Evolutionary conservation across 2,888 invertebrate species (phyloP).

Genomic region (Ryuthela nishihirai): DNA sequence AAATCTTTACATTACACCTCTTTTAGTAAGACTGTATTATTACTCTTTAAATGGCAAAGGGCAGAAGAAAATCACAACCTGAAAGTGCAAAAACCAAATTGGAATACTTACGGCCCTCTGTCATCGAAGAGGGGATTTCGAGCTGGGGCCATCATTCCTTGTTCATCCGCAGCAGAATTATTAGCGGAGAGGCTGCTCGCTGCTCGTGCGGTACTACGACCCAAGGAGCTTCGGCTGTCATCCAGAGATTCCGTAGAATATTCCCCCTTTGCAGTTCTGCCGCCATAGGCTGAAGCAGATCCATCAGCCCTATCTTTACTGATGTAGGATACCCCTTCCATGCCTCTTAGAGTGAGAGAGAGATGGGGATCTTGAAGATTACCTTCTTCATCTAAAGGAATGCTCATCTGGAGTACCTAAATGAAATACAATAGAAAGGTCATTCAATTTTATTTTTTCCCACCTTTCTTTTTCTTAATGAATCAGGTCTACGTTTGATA

Average conservation of each 20-base stretch:
- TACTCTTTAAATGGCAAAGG: too few species aligned
- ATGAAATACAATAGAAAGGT: not conserved
- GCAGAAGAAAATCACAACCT: too few species aligned
- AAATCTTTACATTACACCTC: too few species aligned
- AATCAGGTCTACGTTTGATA: too few species aligned
- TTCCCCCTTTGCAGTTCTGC: constrained; percentile 7
- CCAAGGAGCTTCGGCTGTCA: constrained; percentile 28
- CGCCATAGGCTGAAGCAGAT: constrained; percentile 17
- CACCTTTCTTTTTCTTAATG: too few species aligned
- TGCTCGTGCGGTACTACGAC: constrained; percentile 14
- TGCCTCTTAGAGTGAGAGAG: constrained; percentile 31
- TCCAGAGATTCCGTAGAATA: constrained; percentile 17
- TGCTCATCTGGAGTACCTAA: constrained; percentile 84
- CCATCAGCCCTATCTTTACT: constrained; percentile 64
- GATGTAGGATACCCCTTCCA: constrained; percentile 84
- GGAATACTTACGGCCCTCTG: constrained; percentile 19
- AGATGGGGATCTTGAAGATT: constrained; percentile 31
- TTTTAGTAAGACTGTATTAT: too few species aligned
- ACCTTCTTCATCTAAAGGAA: constrained; percentile 75
- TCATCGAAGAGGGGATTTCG: constrained; percentile 34
- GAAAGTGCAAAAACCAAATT: not conserved
- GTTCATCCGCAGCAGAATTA: constrained; percentile 5
- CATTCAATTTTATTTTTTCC: too few species aligned
- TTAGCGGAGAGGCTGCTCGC: constrained; percentile 7
- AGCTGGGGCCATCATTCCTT: constrained; percentile 19